These are phyloP conservation scores for Vultur gryphus DNA, from an alignment of 2,797 vertebrate species.

Conservation along the genomic window DNA sequence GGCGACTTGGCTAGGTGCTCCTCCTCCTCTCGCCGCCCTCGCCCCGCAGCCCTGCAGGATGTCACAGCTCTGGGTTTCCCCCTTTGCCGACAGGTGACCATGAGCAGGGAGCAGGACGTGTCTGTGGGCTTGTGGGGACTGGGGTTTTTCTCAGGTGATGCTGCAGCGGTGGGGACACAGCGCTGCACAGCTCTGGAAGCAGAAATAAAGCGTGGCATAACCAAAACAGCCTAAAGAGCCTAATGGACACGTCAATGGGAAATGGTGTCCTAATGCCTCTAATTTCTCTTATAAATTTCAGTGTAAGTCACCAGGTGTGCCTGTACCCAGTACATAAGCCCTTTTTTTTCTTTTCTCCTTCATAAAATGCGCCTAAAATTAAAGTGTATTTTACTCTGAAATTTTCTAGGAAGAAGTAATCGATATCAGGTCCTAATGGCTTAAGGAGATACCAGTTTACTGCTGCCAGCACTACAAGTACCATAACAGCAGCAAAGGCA, in stretches of 20 bases:
- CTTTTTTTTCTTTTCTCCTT: neutral
- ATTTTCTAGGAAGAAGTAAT: neutral
- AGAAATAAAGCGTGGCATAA: neutral
- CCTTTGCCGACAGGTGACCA: neutral
- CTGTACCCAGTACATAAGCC: neutral
- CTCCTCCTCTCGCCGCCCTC: neutral
- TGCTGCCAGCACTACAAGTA: neutral
- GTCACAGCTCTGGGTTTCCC: neutral
- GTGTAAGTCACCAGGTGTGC: neutral
- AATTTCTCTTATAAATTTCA: neutral
- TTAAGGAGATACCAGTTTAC: neutral
- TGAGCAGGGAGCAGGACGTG: neutral
- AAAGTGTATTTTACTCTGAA: neutral
- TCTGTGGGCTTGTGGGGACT: neutral
- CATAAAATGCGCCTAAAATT: neutral
- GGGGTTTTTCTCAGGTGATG: neutral
- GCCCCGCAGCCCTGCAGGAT: fast-evolving
- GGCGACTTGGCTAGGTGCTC: fast-evolving
- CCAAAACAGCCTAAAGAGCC: neutral
- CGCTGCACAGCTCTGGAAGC: neutral
- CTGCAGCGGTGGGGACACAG: neutral
- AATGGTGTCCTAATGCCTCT: neutral
- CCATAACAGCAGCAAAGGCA: neutral
- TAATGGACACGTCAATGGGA: neutral
- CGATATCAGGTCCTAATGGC: neutral